These are phyloP conservation scores for Phocides pigmalion DNA, from an alignment of 1,140 invertebrate genomes.

Conservation along the genomic window DNA sequence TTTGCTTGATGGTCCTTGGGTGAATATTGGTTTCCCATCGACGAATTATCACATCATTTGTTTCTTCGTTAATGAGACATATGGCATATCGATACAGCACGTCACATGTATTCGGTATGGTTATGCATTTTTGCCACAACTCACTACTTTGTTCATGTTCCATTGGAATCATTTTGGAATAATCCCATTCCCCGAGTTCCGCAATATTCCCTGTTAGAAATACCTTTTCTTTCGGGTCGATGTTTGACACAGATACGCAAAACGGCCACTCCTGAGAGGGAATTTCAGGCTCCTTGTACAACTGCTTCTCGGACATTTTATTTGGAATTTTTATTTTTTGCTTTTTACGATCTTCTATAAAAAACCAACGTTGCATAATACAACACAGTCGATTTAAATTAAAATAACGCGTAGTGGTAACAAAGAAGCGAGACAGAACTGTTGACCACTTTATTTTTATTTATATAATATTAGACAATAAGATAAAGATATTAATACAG, in stretches of 20 bases:
- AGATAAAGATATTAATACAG: background rate
- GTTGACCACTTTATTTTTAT: background rate
- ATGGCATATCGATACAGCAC: constrained; percentile 92
- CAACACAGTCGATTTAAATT: background rate
- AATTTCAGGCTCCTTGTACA: constrained; percentile 46
- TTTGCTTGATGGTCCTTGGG: constrained; percentile 84
- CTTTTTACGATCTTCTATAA: constrained; percentile 77
- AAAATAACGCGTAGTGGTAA: background rate
- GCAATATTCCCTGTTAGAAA: constrained; percentile 62
- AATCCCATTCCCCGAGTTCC: constrained; percentile 80
- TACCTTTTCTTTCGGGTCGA: constrained; percentile 63
- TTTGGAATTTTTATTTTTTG: constrained; percentile 49
- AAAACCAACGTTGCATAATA: constrained; percentile 85
- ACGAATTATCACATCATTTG: constrained; percentile 87
- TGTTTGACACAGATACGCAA: constrained; percentile 63
- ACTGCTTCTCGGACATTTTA: constrained; percentile 61
- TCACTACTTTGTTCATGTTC: constrained; percentile 65
- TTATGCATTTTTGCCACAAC: constrained; percentile 83
- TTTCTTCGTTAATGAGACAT: constrained; percentile 84
- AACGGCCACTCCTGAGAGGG: constrained; percentile 77
- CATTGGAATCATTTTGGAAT: constrained; percentile 78
- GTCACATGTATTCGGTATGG: constrained; percentile 87
- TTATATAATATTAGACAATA: background rate
- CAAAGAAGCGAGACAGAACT: background rate
- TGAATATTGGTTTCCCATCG: constrained; percentile 93